Conservation (phyloP, 1,140 invertebrate species). For the Dreissena polymorpha region DNA sequence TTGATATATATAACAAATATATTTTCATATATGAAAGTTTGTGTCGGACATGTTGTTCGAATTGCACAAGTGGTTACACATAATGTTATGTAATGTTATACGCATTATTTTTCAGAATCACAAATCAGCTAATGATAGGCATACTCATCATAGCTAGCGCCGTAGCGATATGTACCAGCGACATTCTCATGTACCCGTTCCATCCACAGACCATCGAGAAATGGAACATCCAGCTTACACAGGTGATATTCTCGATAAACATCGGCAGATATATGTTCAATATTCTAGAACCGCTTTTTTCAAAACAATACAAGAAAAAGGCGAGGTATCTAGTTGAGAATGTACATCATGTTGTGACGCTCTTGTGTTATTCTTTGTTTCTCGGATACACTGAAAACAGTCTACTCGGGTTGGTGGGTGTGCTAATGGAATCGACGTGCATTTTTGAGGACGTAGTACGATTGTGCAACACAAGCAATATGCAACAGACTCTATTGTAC, state of each 20-base stretch:
- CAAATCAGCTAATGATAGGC: constrained; percentile 53
- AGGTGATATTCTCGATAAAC: constrained; percentile 53
- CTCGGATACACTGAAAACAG: no score
- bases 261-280: constrained; percentile 59
- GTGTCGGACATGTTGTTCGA: no score
- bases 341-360: no score
- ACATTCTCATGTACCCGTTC: constrained; percentile 56
- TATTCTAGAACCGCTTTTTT: constrained; percentile 35
- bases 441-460: constrained; percentile 57
- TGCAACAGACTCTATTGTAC: constrained; percentile 44
- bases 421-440: no score
- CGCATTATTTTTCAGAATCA: constrained; percentile 60
- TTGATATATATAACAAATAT: no score
- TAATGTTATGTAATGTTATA: no score
- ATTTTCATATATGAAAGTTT: no score
- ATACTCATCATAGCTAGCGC: constrained; percentile 36
- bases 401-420: no score
- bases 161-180: constrained; percentile 48
- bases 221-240: constrained; percentile 28
- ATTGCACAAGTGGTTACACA: no score
- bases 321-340: no score
- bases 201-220: constrained; percentile 5
- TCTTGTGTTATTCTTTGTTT: no score
- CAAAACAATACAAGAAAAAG: constrained; percentile 13
- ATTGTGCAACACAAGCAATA: constrained; percentile 12